Base-by-base conservation (phyloP, 1,140 invertebrate genomes). In the Trypoxylus dichotomus region DNA sequence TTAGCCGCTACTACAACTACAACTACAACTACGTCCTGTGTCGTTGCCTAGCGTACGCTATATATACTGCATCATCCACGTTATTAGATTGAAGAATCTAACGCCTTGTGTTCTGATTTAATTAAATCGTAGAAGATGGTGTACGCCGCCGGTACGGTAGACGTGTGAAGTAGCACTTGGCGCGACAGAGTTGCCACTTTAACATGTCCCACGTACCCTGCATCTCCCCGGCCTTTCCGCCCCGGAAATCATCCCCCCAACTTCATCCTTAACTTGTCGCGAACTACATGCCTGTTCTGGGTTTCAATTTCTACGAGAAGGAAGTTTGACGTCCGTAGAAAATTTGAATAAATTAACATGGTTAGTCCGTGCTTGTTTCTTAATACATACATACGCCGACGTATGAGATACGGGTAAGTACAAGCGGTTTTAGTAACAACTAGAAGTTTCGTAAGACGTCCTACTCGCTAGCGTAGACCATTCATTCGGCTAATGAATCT, bases 11-110 rank as follows among this genome's bases (percentile, higher is more conserved):
- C 32, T 37, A 37, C 32, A 7, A 37, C 0, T 37, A 37, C 32
- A 37, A 37, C 32, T 37, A 37, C 32, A 37, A 37, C 32, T 37
- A 8, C 32, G 32, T 7, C 32, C 10, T 37, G 5, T 37, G 32
- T 2, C 32, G 32, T 8, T 8, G 32, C 32, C 32, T 37, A 37
- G 5, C 32, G 32, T 8, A 5, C 32, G 10, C 15, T 54, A 25
- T 3, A 68, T 27, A 1, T 68, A 27, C 60, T 54, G 60, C 60
- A 68, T 27, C 60, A 68, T 29, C 27, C 24, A 25, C 60, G 27
- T 68, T 29, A 68, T 68, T 68, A 68, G 60, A 68, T 68, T 68
- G 60, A 68, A 68, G 60, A 68, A 68, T 68, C 19, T 68, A 68
- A 68, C 60, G 24, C 60, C 27, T 13, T 29, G 60, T 29, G 60